Evolutionary conservation across 2,113 vertebrate genomes (phyloP), one percentile per base, ranked within the genome.

Genomic region (Alces alces): DNA sequence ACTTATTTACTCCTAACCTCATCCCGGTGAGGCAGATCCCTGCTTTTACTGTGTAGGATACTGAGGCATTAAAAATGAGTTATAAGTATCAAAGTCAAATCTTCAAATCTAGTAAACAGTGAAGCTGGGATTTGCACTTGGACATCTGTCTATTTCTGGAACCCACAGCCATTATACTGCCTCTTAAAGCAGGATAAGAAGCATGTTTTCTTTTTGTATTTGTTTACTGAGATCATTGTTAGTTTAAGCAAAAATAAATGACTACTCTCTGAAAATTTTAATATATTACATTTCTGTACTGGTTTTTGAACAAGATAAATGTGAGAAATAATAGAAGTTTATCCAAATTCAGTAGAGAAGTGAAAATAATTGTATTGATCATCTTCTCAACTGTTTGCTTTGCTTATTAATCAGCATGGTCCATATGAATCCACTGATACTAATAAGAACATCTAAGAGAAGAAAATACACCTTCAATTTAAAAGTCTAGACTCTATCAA

Each of bases 281-380:
- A 55, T 0, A 25, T n/a, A 43, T 2, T 25, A 33, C 16, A 23
- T 43, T 76, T 87, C 70, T 50, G 4, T 66, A 43, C 21, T 45
- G 5, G 30, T 12, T 55, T 82, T 43, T 23, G 17, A 15, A 11
- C 15, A 47, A 88, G 93, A 89, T 10, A 60, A 84, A 92, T 86
- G 21, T 76, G 27, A 66, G 43, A 86, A 33, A 54, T 19, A 23
- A 33, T 36, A 25, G 6, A 15, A 1, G 33, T 28, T 66, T 15
- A 83, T 45, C 2, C 1, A 89, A 89, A 64, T 84, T 94, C 2
- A 54, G 1, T 43, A 47, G 1, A 88, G 2, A 96, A 79, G 5
- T 93, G 6, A 79, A 86, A 80, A 50, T 23, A 73, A 79, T 25
- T 61, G 54, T 82, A 93, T 86, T 50, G 52, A 86, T 76, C 13